Evolutionary conservation across 2,888 invertebrate species (phyloP).

Genomic region (Heliconius hortense): DNA sequence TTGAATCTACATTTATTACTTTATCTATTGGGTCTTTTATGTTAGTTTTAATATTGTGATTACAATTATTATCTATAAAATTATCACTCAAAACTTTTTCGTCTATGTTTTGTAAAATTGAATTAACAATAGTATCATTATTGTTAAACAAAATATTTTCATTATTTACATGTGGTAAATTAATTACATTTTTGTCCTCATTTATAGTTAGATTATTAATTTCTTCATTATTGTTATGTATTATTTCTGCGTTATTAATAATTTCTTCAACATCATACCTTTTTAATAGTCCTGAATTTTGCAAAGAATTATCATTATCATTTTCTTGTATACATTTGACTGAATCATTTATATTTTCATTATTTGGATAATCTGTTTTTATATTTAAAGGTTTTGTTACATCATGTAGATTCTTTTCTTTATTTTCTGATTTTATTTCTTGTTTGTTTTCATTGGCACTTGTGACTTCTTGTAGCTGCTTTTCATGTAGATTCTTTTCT

Average conservation of each 20-base stretch:
- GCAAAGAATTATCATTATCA: background rate
- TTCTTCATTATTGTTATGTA: conserved; percentile 2
- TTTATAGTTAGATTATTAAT: background rate
- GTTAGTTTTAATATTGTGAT: background rate
- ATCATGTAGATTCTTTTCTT: conserved; percentile 7
- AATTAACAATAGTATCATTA: background rate
- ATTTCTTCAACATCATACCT: background rate
- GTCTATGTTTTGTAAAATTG: background rate
- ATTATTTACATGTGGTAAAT: background rate
- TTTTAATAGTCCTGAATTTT: conserved; percentile 21
- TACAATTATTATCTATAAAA: background rate
- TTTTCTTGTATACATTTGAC: background rate
- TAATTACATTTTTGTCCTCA: background rate
- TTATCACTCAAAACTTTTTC: background rate
- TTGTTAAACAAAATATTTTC: background rate
- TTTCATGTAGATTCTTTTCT: too few relatives aligned
- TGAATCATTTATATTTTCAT: background rate
- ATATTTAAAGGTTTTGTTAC: conserved; percentile 26
- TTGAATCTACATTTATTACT: background rate
- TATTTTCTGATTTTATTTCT: too few relatives aligned
- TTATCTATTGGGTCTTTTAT: background rate
- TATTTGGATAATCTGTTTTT: conserved; percentile 20
- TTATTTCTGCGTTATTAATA: background rate
- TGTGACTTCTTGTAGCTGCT: too few relatives aligned
- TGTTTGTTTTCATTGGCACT: too few relatives aligned